Percentiles rank a stretch among this genome's conserved stretches.
Conservation (phyloP, 2,888 invertebrate genomes). For the Polydrusus pterygomalis region DNA sequence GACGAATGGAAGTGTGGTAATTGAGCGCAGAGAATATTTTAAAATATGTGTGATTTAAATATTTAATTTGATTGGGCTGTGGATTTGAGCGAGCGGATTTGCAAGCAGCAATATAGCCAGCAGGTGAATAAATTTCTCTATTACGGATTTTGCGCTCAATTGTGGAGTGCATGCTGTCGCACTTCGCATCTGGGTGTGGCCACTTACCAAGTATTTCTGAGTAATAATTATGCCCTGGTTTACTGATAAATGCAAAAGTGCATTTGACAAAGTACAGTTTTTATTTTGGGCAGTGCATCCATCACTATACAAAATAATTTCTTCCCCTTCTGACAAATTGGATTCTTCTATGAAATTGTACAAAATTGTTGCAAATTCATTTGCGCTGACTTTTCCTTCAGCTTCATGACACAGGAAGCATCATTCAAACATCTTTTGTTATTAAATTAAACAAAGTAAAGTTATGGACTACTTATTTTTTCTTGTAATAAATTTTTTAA, state of each 20-base stretch:
- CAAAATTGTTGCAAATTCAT: conserved; percentile 10
- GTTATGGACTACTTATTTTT: no score
- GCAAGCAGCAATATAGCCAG: conserved; percentile 6
- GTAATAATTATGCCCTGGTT: conserved; percentile 7
- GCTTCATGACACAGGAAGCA: conserved; percentile 2
- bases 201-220: conserved; percentile 10
- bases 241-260: neutral
- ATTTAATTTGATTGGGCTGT: neutral
- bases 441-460: no score
- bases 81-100: conserved; percentile 1
- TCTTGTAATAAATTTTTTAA: no score
- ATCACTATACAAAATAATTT: conserved; percentile 16
- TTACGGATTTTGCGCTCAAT: neutral
- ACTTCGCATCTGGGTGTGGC: conserved; percentile 10
- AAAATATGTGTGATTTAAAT: neutral
- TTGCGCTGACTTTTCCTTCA: conserved; percentile 8
- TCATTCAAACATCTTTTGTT: no score
- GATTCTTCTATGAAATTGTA: conserved; percentile 3
- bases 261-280: neutral
- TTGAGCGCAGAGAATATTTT: neutral
- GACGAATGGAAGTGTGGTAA: neutral
- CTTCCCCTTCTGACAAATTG: neutral
- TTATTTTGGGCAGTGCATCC: conserved; percentile 15
- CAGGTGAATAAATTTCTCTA: conserved; percentile 6
- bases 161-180: no score